These are phyloP conservation scores for Oplegnathus fasciatus DNA, from an alignment of 2,113 vertebrate genomes.

Conservation along the genomic window DNA sequence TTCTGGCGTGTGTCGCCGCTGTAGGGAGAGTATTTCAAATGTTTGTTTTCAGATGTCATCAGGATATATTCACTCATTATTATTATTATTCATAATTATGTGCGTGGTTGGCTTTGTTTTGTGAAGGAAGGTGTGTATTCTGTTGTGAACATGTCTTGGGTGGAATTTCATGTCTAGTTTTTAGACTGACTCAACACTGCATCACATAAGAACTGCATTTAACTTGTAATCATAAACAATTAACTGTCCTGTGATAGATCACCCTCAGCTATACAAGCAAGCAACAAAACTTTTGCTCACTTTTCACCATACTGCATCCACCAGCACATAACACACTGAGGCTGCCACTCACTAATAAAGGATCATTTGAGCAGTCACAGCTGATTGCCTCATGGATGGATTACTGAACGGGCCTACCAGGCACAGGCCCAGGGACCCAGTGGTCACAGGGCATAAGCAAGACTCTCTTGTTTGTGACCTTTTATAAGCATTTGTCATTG, in stretches of 20 bases:
- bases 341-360: conserved; percentile 81
- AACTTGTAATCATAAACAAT: conserved; percentile 7
- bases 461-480: conserved; percentile 32
- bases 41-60: conserved; percentile 17
- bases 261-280: conserved; percentile 1
- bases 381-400: conserved; percentile 50
- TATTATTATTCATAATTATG: neutral
- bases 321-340: conserved; percentile 82
- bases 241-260: neutral
- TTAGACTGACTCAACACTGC: conserved; percentile 12
- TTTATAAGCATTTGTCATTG: conserved; percentile 12
- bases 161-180: conserved; percentile 12
- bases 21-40: neutral
- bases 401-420: conserved; percentile 22
- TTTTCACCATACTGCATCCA: conserved; percentile 85
- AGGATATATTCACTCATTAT: too few species aligned
- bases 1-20: conserved; percentile 5
- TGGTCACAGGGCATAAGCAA: conserved; percentile 14
- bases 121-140: neutral
- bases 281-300: conserved; percentile 67
- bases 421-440: conserved; percentile 2
- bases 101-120: neutral
- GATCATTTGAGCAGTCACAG: conserved; percentile 80
- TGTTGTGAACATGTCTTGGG: neutral
- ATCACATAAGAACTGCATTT: conserved; percentile 4